Evolutionary conservation across 2,888 invertebrate genomes (phyloP).

Genomic region (Tachina grossa): DNA sequence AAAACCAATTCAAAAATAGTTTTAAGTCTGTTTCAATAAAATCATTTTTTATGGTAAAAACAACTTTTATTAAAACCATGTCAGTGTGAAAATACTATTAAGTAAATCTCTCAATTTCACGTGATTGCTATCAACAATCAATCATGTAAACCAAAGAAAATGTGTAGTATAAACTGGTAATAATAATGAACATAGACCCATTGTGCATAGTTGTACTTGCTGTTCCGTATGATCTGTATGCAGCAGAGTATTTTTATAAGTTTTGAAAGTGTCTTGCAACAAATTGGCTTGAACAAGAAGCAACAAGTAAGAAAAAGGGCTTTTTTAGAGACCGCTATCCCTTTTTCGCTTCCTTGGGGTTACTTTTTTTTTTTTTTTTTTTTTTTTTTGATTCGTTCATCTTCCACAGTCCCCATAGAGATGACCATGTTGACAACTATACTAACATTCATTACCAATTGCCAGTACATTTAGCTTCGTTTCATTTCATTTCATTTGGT

Average conservation of each 20-base stretch:
- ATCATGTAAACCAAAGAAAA: too few relatives aligned
- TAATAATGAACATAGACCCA: neutral
- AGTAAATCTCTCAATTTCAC: too few relatives aligned
- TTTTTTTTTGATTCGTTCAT: neutral
- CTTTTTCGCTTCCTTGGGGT: neutral
- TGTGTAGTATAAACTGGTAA: too few relatives aligned
- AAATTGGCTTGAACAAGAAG: slow-evolving; percentile 61
- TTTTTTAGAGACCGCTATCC: slow-evolving; percentile 43
- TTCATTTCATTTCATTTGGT: slow-evolving; percentile 42
- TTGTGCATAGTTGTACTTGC: slow-evolving; percentile 37
- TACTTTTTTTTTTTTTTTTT: slow-evolving; percentile 9
- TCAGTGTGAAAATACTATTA: too few relatives aligned
- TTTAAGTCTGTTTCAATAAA: too few relatives aligned
- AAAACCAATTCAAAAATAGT: too few relatives aligned
- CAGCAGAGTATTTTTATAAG: slow-evolving; percentile 44
- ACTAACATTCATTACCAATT: slow-evolving; percentile 69
- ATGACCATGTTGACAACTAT: slow-evolving; percentile 66
- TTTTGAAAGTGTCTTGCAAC: slow-evolving; percentile 69
- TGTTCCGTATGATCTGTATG: neutral
- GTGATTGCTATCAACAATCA: too few relatives aligned
- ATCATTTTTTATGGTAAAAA: too few relatives aligned
- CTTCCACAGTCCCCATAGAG: slow-evolving; percentile 46
- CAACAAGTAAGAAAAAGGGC: slow-evolving; percentile 40
- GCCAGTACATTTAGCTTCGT: slow-evolving; percentile 42
- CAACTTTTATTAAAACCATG: too few relatives aligned